A percentile compares a stretch with the other conserved stretches of the same genome.
phyloP scores from a whole-genome alignment of 2,113 vertebrate species.

The Orycteropus afer region DNA sequence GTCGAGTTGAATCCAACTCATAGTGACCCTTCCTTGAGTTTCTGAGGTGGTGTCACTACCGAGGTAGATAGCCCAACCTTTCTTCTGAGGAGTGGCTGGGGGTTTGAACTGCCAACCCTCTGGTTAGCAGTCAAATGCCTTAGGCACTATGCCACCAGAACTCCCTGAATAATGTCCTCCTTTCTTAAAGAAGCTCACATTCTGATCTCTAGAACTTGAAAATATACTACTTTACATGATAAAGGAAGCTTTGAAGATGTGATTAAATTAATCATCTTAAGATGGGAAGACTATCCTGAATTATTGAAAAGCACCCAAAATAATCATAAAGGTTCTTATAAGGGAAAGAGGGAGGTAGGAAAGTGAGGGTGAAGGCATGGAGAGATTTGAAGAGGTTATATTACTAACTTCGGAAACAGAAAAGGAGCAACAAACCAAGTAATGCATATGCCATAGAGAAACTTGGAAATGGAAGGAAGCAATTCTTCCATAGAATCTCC shows the following conservation, averaged over 20 bases:
- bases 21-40: too few relatives aligned
- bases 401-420: not conserved
- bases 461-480: not conserved
- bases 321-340: not conserved
- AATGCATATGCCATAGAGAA: not conserved
- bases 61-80: too few relatives aligned
- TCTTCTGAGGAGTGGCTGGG: too few relatives aligned
- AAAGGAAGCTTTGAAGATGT: not conserved
- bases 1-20: too few relatives aligned
- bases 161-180: not conserved
- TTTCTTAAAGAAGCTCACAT: not conserved
- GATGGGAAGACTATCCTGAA: not conserved
- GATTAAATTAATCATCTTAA: not conserved
- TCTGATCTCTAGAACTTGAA: not conserved
- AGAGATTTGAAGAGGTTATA: not conserved
- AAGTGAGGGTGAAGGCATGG: not conserved
- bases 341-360: not conserved
- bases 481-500: not conserved
- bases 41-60: too few relatives aligned
- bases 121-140: too few relatives aligned
- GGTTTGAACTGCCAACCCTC: too few relatives aligned
- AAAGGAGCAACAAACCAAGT: not conserved
- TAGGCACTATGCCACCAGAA: too few relatives aligned
- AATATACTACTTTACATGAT: not conserved
- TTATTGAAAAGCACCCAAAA: not conserved